Evolutionary conservation across 2,888 invertebrate genomes (phyloP).

Genomic region (Plebejus melissa): DNA sequence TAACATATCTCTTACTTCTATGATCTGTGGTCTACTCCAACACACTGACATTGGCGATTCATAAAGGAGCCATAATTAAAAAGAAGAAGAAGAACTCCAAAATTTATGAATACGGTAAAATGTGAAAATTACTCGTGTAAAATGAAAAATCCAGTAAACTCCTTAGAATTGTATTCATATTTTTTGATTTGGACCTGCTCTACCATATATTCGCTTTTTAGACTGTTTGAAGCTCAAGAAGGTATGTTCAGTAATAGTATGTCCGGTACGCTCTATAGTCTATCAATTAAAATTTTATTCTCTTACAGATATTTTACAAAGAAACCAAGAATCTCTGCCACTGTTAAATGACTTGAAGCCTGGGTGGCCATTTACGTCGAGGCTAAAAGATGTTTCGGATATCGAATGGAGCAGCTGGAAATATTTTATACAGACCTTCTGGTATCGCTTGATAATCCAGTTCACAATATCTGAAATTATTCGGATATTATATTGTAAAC

Average conservation of each 20-base stretch:
- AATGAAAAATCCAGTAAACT: conserved; percentile 50
- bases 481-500: conserved; percentile 46
- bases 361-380: conserved; percentile 77
- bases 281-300: conserved; percentile 28
- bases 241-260: conserved; percentile 57
- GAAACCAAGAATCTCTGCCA: conserved; percentile 42
- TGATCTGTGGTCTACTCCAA: too few relatives aligned
- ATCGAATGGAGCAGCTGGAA: conserved; percentile 85
- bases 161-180: conserved; percentile 65
- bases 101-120: neutral
- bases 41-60: too few relatives aligned
- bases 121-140: conserved; percentile 21
- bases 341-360: conserved; percentile 69
- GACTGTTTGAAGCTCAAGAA: conserved; percentile 70
- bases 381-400: conserved; percentile 83
- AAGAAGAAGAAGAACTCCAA: too few relatives aligned
- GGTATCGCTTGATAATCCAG: conserved; percentile 78
- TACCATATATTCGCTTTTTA: conserved; percentile 77
- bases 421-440: conserved; percentile 68
- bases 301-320: conserved; percentile 56
- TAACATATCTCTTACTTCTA: too few relatives aligned
- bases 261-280: neutral
- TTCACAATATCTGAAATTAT: conserved; percentile 74
- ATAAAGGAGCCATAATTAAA: too few relatives aligned
- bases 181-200: conserved; percentile 75